Evolutionary conservation across 2,888 invertebrate genomes (phyloP).

Genomic region (Listrodromus nycthemerus): DNA sequence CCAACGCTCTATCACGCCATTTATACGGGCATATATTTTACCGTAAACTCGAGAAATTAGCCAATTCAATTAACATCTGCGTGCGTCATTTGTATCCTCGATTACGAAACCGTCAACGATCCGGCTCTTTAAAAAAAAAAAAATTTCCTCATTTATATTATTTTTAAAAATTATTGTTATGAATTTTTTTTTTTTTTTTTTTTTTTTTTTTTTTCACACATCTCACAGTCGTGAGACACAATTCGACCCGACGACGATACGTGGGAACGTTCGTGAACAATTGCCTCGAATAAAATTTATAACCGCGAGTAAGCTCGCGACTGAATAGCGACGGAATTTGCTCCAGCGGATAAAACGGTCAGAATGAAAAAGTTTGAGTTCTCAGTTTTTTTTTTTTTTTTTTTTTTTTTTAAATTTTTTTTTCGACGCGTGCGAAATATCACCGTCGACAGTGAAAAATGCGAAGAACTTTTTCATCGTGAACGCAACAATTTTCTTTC

Average conservation of each 20-base stretch:
- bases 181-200: slow-evolving; percentile 2
- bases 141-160: neutral
- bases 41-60: slow-evolving; percentile 46
- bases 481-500: too few species aligned
- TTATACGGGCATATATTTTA: neutral
- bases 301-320: slow-evolving; percentile 1
- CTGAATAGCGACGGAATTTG: neutral
- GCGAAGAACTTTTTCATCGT: too few species aligned
- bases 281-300: slow-evolving; percentile 8
- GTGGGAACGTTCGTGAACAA: slow-evolving; percentile 39
- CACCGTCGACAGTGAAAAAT: too few species aligned
- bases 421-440: too few species aligned
- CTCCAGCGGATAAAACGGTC: neutral
- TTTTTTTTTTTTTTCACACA: neutral
- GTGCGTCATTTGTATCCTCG: slow-evolving; percentile 61
- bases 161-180: too few species aligned
- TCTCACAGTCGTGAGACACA: neutral
- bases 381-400: neutral
- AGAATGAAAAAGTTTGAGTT: neutral
- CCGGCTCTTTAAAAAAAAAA: neutral
- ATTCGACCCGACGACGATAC: neutral
- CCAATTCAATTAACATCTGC: slow-evolving; percentile 42
- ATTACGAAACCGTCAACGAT: neutral
- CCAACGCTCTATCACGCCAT: slow-evolving; percentile 40
- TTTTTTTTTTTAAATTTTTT: neutral